phyloP scores from a whole-genome alignment of 2,797 vertebrate genomes.

The Anabacerthia variegaticeps region DNA sequence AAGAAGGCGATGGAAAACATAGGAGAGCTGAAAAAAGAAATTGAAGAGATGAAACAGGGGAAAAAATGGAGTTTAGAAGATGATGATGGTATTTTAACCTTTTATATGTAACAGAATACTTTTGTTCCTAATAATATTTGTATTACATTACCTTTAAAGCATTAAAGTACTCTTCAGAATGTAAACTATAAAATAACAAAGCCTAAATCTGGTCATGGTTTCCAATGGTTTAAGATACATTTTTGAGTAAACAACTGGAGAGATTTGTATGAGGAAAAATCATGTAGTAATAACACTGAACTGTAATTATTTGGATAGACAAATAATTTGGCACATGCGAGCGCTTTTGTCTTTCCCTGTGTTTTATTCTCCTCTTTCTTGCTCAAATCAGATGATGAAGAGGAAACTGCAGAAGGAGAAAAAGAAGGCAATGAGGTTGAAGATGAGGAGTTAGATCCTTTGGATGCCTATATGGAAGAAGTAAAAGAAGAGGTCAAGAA shows the following conservation, averaged over 20 bases:
- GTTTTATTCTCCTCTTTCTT: neutral
- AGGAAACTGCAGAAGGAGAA: slow-evolving; percentile 83
- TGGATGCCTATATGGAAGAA: slow-evolving; percentile 99
- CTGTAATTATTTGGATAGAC: neutral
- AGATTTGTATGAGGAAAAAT: neutral
- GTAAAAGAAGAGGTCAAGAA: slow-evolving; percentile 99
- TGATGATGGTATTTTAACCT: slow-evolving; percentile 86
- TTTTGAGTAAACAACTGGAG: neutral
- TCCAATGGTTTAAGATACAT: neutral
- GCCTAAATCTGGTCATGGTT: neutral
- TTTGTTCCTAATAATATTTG: neutral
- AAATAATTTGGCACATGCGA: neutral
- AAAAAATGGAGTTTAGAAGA: slow-evolving; percentile 99
- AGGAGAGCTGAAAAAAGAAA: slow-evolving; percentile 95
- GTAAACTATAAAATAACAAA: neutral
- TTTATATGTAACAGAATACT: neutral
- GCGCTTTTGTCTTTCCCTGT: neutral
- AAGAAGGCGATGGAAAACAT: slow-evolving; percentile 98
- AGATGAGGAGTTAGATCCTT: slow-evolving; percentile 91
- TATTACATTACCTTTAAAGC: neutral
- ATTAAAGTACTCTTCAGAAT: neutral
- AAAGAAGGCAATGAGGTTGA: slow-evolving; percentile 83
- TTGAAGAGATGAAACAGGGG: slow-evolving; percentile 98
- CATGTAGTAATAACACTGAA: neutral
- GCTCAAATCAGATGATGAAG: slow-evolving; percentile 85